Percentiles rank a stretch among this genome's conserved stretches.
Conservation (phyloP, 2,113 vertebrate species). For the Xenopus tropicalis region UCB_Xtro_10.0 CM004445.2:33088001-33088500, state of each 20-base stretch:
- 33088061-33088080: constrained; percentile 53
- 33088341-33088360: too few species aligned
- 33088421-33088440: too few species aligned
- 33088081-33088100: constrained; percentile 53
- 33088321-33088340: too few species aligned
- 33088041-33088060: constrained; percentile 52
- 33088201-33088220: constrained; percentile 18
- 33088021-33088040: constrained; percentile 43
- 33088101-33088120: constrained; percentile 51
- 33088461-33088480: too few species aligned
- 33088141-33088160: constrained; percentile 46
- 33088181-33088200: not conserved
- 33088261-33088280: not conserved
- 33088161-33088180: constrained; percentile 37
- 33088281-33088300: not conserved
- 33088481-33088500: too few species aligned
- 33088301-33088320: not conserved
- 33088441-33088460: too few species aligned
- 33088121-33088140: constrained; percentile 52
- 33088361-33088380: too few species aligned
- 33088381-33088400: too few species aligned
- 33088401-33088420: too few species aligned
- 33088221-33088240: not conserved
- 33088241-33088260: not conserved
- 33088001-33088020: constrained; percentile 36